A percentile compares a stretch with the other conserved stretches of the same genome.
phyloP scores from a whole-genome alignment of 2,888 invertebrate genomes.

The Hirtodrosophila duncani region DNA sequence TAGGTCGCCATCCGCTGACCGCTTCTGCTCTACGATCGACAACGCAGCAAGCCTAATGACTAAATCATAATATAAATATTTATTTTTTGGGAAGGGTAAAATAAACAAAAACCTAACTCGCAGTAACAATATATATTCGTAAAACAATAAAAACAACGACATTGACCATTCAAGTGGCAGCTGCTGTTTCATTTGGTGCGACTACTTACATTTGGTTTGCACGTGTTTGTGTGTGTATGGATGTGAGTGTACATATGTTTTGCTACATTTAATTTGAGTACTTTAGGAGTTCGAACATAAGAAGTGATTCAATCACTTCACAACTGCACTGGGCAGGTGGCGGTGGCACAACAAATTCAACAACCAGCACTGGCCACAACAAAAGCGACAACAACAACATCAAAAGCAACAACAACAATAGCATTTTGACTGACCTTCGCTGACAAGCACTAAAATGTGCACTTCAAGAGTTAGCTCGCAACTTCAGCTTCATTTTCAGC shows the following conservation, averaged over 20 bases:
- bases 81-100: no score
- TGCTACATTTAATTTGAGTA: neutral
- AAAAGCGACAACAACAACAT: conserved; percentile 10
- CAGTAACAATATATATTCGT: no score
- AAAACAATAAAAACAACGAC: conserved; percentile 50
- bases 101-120: no score
- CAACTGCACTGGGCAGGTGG: conserved; percentile 56
- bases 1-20: no score
- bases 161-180: conserved; percentile 71
- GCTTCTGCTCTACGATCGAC: no score
- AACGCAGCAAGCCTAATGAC: no score
- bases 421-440: conserved; percentile 58
- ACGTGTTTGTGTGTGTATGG: neutral
- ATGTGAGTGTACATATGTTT: no score
- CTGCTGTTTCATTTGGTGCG: conserved; percentile 26
- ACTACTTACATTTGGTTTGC: conserved; percentile 14
- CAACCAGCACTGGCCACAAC: no score
- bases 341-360: no score
- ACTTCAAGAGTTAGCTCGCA: conserved; percentile 39
- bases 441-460: conserved; percentile 47
- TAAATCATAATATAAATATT: no score
- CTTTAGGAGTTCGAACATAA: neutral
- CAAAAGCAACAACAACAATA: conserved; percentile 20
- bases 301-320: conserved; percentile 50
- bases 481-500: conserved; percentile 32